Conservation (phyloP, 1,140 invertebrate species). For the Diorhabda elongata region DNA sequence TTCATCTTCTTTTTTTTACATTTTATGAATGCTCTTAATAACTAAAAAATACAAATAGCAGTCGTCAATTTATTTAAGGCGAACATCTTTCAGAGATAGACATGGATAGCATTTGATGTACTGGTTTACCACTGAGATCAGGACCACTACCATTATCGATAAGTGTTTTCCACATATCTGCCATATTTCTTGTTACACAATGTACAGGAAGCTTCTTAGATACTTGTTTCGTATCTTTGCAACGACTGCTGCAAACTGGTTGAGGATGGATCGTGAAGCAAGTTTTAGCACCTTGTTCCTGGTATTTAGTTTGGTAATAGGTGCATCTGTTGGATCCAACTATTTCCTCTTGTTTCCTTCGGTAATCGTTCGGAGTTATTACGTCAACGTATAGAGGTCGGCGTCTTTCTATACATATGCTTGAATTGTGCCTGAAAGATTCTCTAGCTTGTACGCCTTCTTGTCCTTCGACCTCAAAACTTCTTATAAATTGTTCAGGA, state of each 20-base stretch:
- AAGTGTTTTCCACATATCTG: slow-evolving; percentile 49
- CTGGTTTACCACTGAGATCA: slow-evolving; percentile 45
- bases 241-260: slow-evolving; percentile 49
- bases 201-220: slow-evolving; percentile 49
- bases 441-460: slow-evolving; percentile 34
- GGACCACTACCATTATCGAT: slow-evolving; percentile 56
- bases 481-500: slow-evolving; percentile 52
- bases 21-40: background rate
- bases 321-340: slow-evolving; percentile 21
- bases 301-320: slow-evolving; percentile 49
- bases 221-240: slow-evolving; percentile 36
- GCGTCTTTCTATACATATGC: slow-evolving; percentile 46
- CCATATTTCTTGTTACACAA: slow-evolving; percentile 49
- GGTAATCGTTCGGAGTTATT: slow-evolving; percentile 48
- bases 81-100: slow-evolving; percentile 23
- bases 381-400: slow-evolving; percentile 46
- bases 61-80: slow-evolving; percentile 3
- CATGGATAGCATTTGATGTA: slow-evolving; percentile 26
- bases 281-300: slow-evolving; percentile 47
- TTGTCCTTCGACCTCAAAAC: slow-evolving; percentile 50
- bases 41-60: background rate
- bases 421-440: slow-evolving; percentile 41
- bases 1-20: background rate
- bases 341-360: slow-evolving; percentile 39
- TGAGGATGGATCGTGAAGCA: slow-evolving; percentile 55